phyloP scores from a whole-genome alignment of 2,113 vertebrate species.

The Romanogobio albipinnatus region DNA sequence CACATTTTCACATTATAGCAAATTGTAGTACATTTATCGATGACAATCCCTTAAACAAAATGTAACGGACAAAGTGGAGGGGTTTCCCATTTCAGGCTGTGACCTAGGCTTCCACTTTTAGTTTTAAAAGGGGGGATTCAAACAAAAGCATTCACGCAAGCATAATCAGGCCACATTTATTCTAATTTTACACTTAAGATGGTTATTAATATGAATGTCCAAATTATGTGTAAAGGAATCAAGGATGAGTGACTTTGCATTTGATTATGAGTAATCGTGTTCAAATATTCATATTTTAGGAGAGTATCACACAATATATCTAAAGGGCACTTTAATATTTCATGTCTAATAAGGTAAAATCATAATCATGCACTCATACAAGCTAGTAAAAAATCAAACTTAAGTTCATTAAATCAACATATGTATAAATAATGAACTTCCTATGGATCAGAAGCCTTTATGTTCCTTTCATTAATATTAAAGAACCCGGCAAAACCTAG shows the following conservation, averaged over 20 bases:
- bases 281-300: neutral
- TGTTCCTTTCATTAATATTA: neutral
- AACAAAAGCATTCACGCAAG: neutral
- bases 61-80: neutral
- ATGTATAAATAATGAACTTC: neutral
- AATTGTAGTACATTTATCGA: neutral
- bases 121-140: slow-evolving; percentile 37
- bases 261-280: neutral
- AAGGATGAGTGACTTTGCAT: neutral
- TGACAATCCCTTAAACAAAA: neutral
- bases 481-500: neutral
- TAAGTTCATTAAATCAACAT: neutral
- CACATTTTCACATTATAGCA: neutral
- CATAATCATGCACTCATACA: neutral
- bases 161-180: neutral
- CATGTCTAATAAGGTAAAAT: neutral
- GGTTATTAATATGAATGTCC: neutral
- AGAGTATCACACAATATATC: neutral
- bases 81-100: neutral
- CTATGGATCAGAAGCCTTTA: neutral
- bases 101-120: neutral
- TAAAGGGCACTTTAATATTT: neutral
- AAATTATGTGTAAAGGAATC: neutral
- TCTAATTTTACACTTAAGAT: neutral
- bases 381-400: neutral